Base-by-base conservation (phyloP, 1,140 invertebrate genomes). In the Trinorchestia longiramus region DNA sequence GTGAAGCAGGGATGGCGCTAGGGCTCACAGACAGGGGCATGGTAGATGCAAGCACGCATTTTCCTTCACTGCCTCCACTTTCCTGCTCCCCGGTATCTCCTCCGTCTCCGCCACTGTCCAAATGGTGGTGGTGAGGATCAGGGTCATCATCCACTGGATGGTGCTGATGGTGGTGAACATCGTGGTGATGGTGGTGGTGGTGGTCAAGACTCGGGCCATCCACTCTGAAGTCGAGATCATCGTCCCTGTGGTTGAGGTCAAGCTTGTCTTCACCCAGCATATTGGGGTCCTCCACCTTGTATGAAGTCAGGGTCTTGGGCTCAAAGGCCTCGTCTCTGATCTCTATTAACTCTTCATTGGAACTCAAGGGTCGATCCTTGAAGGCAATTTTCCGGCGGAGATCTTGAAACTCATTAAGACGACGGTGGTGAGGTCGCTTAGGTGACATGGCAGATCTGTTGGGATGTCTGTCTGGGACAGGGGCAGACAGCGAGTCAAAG, bases 251-350 rank as follows among this genome's bases (percentile, higher is more conserved):
- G 43, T 47, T 94, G 3, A 94, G 44, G 11, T 47, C 92, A 94
- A 94, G 92, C 43, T 44, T 94, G 44, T 42, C 44, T 44, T 94
- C 44, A 94, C 43, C 92, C 44, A 94, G 19, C 43, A 47, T n/a
- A 36, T 44, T 94, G 11, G 43, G 43, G 43, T 94, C 92, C 44
- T 94, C 92, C 11, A 94, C 43, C 36, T 44, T 94, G 44, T 94
- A 94, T 0, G 92, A 94, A 47, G 92, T 45, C 3, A 94, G 44
- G 19, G 92, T 45, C 92, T 94, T 44, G 44, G 92, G 92, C 44
- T 94, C 92, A 40, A 94, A 94, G n/a, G 92, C 92, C 92, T 94
- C 92, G 92, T 94, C 92, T 47, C 44, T 94, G 40, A 94, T 94
- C 43, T 94, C 92, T 40, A 94, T 44, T 8, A 94, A 43, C 92